A percentile compares a stretch with the other conserved stretches of the same genome.
phyloP scores from a whole-genome alignment of 2,888 invertebrate species.

The Luperina nickerlii region DNA sequence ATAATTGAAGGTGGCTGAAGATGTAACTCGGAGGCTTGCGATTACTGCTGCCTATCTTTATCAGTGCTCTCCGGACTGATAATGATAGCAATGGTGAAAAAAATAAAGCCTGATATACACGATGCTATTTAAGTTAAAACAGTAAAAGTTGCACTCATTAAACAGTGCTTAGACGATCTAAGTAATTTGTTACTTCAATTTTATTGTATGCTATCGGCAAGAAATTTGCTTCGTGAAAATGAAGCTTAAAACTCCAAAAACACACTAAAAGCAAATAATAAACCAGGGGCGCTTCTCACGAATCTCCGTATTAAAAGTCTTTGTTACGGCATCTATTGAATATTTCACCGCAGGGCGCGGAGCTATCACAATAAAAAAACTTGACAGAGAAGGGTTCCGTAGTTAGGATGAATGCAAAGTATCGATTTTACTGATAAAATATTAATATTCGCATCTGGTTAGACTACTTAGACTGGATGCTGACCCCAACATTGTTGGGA shows the following conservation, averaged over 20 bases:
- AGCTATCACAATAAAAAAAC: constrained; percentile 55
- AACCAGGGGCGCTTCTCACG: constrained; percentile 3
- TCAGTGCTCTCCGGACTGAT: too few species aligned
- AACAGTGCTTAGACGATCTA: not conserved
- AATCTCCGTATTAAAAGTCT: constrained; percentile 43
- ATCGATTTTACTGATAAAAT: not conserved
- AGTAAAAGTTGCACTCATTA: not conserved
- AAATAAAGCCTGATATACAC: not conserved
- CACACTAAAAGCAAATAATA: constrained; percentile 22
- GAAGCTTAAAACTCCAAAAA: not conserved
- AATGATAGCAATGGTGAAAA: not conserved
- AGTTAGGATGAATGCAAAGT: not conserved
- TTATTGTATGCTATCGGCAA: not conserved
- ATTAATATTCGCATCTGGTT: not conserved
- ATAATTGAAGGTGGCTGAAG: not conserved
- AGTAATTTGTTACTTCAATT: not conserved
- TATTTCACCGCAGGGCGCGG: constrained; percentile 46
- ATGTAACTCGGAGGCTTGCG: not conserved
- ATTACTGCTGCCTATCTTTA: not conserved
- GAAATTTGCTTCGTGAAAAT: not conserved
- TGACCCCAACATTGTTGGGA: not conserved
- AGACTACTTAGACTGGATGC: not conserved
- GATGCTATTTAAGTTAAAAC: not conserved
- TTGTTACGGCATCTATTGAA: constrained; percentile 49
- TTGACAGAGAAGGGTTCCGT: not conserved